A percentile compares a stretch with the other conserved stretches of the same genome.
Conservation (phyloP, 2,113 vertebrate species). For the Leptobrachium ailaonicum region DNA sequence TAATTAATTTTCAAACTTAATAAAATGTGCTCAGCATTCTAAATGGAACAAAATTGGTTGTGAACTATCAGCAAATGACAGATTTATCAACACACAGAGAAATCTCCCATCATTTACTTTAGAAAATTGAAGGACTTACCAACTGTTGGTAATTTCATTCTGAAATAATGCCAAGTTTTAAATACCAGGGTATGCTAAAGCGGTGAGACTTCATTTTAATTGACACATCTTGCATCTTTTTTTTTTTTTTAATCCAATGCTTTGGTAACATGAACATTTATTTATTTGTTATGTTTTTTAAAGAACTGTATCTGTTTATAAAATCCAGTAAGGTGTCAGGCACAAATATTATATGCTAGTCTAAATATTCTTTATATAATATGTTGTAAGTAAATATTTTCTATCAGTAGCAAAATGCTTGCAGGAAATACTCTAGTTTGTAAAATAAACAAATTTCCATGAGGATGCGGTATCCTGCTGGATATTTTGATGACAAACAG, state of each 20-base stretch:
- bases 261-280: conserved; percentile 18
- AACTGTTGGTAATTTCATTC: conserved; percentile 39
- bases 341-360: neutral
- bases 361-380: neutral
- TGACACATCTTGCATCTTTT: conserved; percentile 35
- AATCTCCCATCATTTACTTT: conserved; percentile 34
- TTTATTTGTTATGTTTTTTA: conserved; percentile 2
- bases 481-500: too few relatives aligned
- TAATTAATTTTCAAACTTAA: conserved; percentile 41
- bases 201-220: conserved; percentile 37
- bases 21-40: conserved; percentile 37
- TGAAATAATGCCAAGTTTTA: conserved; percentile 36
- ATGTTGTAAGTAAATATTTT: too few relatives aligned
- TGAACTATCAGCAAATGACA: conserved; percentile 39
- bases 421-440: too few relatives aligned
- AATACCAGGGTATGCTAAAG: conserved; percentile 34
- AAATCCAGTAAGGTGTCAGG: neutral
- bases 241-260: conserved; percentile 19
- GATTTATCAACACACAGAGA: conserved; percentile 40
- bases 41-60: conserved; percentile 19
- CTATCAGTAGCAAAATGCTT: too few relatives aligned
- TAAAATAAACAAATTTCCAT: too few relatives aligned
- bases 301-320: neutral
- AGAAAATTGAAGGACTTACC: conserved; percentile 37
- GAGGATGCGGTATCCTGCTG: too few relatives aligned